Percentiles rank a stretch among this genome's conserved stretches.
Evolutionary conservation across 92 coral and sea anemone genomes (phyloP).

Genomic region (Isaurus tuberculatus): DNA sequence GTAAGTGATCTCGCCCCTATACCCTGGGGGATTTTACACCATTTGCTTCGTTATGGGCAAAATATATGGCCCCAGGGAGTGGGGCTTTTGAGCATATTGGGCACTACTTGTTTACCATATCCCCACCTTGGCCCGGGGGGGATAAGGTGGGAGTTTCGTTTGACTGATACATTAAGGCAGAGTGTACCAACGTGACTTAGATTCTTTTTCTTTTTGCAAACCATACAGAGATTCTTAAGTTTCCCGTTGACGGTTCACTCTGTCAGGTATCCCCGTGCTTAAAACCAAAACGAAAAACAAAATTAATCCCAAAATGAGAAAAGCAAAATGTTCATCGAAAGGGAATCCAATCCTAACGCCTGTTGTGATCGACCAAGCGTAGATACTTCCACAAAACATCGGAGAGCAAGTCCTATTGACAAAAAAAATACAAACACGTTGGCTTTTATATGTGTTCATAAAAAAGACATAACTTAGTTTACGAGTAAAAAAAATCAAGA

Average conservation of each 20-base stretch:
- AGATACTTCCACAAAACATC: slow-evolving; percentile 76
- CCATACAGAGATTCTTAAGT: background rate
- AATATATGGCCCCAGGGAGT: no score
- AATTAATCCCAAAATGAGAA: slow-evolving; percentile 63
- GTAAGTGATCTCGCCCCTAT: no score
- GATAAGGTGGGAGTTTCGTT: no score
- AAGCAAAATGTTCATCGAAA: slow-evolving; percentile 75
- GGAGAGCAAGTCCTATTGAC: slow-evolving; percentile 75
- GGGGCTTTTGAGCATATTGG: no score
- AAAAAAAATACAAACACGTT: background rate
- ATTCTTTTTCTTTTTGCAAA: no score
- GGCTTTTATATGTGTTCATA: background rate
- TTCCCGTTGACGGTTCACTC: slow-evolving; percentile 44
- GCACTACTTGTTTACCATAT: no score
- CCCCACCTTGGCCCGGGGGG: no score
- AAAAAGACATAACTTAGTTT: background rate
- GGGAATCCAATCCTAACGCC: slow-evolving; percentile 85
- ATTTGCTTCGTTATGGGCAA: no score
- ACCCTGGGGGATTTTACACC: no score
- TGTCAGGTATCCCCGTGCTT: slow-evolving; percentile 66
- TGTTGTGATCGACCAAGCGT: slow-evolving; percentile 88
- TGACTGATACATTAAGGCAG: no score
- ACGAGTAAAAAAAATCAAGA: no score
- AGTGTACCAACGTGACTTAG: no score
- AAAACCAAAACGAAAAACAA: slow-evolving; percentile 52